Evolutionary conservation across 1,140 invertebrate genomes (phyloP).

Genomic region (Ptiloglossa arizonensis): DNA sequence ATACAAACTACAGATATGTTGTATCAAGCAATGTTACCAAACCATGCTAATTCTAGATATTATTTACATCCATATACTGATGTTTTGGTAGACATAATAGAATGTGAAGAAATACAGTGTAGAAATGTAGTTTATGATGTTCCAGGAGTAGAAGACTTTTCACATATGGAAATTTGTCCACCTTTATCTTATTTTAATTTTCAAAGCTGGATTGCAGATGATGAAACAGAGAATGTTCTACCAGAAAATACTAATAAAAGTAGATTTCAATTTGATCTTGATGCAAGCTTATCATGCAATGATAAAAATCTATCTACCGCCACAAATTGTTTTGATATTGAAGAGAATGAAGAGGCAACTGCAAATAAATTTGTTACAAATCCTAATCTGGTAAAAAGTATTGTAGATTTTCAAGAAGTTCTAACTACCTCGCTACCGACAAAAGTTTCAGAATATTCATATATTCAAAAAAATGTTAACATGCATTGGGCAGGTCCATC

Average conservation of each 20-base stretch:
- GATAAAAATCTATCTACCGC: slow-evolving; percentile 33
- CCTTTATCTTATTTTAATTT: slow-evolving; percentile 70
- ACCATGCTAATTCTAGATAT: slow-evolving; percentile 67
- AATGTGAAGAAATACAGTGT: background rate
- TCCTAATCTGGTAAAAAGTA: slow-evolving; percentile 48
- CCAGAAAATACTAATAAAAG: slow-evolving; percentile 34
- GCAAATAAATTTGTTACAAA: slow-evolving; percentile 37
- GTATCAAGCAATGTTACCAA: slow-evolving; percentile 69
- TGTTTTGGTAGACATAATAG: slow-evolving; percentile 59
- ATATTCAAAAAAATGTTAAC: slow-evolving; percentile 83
- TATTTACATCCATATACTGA: slow-evolving; percentile 67
- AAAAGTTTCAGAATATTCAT: slow-evolving; percentile 86
- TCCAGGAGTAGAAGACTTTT: slow-evolving; percentile 48
- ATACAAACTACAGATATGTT: slow-evolving; percentile 75
- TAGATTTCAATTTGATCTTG: slow-evolving; percentile 74
- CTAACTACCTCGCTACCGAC: slow-evolving; percentile 66
- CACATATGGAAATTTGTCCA: slow-evolving; percentile 52
- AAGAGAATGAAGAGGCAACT: slow-evolving; percentile 55
- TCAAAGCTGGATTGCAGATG: slow-evolving; percentile 65
- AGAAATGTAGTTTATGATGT: background rate
- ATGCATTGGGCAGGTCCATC: slow-evolving; percentile 89
- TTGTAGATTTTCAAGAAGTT: slow-evolving; percentile 72
- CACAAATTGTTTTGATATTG: slow-evolving; percentile 57
- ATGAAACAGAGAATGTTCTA: slow-evolving; percentile 57
- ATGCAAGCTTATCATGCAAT: slow-evolving; percentile 70